Evolutionary conservation across 2,113 vertebrate genomes (phyloP).

Genomic region (Dicentrarchus labrax): DNA sequence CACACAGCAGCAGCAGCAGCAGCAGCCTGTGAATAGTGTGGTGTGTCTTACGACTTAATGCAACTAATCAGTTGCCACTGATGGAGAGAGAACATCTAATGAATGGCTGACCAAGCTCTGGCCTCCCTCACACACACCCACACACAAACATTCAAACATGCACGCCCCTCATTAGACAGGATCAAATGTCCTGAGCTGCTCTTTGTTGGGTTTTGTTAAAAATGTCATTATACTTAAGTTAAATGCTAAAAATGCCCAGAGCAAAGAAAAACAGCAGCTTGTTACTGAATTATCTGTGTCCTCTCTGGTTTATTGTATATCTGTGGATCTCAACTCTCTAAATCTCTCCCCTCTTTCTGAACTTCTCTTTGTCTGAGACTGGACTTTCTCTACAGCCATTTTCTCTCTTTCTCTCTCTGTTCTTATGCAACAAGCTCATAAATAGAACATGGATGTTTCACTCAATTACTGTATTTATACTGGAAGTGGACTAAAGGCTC

Average conservation of each 20-base stretch:
- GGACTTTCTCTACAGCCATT: constrained; percentile 19
- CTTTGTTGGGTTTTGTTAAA: constrained; percentile 42
- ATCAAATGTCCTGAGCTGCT: constrained; percentile 43
- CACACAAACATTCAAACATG: constrained; percentile 14
- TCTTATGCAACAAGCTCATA: constrained; percentile 71
- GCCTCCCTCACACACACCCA: background rate
- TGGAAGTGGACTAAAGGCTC: constrained; percentile 59
- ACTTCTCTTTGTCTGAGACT: constrained; percentile 21
- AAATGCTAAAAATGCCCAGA: constrained; percentile 33
- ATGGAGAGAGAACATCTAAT: constrained; percentile 28
- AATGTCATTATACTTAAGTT: constrained; percentile 53
- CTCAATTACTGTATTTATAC: constrained; percentile 71
- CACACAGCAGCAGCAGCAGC: no score
- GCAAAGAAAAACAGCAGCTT: constrained; percentile 20
- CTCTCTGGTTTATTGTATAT: constrained; percentile 8
- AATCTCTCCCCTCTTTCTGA: constrained; percentile 9
- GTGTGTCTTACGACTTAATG: constrained; percentile 39
- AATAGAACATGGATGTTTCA: constrained; percentile 74
- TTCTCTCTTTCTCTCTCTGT: constrained; percentile 15
- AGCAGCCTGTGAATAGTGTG: constrained; percentile 3
- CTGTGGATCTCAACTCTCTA: background rate
- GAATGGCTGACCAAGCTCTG: constrained; percentile 28
- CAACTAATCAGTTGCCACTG: background rate
- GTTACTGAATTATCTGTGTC: constrained; percentile 17
- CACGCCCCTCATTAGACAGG: background rate